Base-by-base conservation (phyloP, 2,113 vertebrate genomes). In the Mola mola region DNA sequence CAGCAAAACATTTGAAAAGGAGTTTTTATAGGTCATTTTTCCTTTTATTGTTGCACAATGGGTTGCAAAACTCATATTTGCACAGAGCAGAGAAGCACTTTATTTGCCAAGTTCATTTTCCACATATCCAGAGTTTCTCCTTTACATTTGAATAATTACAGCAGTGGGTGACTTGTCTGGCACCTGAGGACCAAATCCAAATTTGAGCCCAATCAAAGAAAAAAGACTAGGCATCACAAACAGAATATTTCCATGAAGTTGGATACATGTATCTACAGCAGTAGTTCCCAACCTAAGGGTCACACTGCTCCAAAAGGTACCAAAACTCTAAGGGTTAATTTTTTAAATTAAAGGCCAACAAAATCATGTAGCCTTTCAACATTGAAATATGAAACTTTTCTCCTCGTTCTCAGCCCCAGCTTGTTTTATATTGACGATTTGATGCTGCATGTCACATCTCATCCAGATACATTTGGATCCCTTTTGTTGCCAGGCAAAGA, bases 1-100 rank as follows among this genome's bases (percentile, higher is more conserved):
- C 4, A 44, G 26, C 19, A 20, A 49, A 46, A 36, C 22, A 29
- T 51, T 59, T 59, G 13, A 65, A 42, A 17, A 29, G 16, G 37
- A 40, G 20, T 56, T 66, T 60, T 36, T 4, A 17, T 9, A 20
- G 8, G 4, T 17, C 15, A 15, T 10, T 22, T 16, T 20, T 40
- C 8, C 50, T 22, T 40, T 48, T 44, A 25, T 29, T 16, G 28
- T 31, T 15, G 31, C 8, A 25, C 46, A 34, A 20, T 21, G 15
- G 8, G 41, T 24, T 24, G 26, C 13, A 11, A 40, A 21, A 61
- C 26, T 59, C 21, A 26, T 48, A 44, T 44, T 25, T 38, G 37
- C 22, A 26, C 7, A 10, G 40, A 64, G 29, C 3, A n/a, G n/a
- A n/a, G n/a, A n/a, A n/a, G n/a, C n/a, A n/a, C n/a, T n/a, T n/a